Percentiles rank a stretch among this genome's conserved stretches.
Conservation (phyloP, 2,888 invertebrate species). For the Papilio elwesi region DNA sequence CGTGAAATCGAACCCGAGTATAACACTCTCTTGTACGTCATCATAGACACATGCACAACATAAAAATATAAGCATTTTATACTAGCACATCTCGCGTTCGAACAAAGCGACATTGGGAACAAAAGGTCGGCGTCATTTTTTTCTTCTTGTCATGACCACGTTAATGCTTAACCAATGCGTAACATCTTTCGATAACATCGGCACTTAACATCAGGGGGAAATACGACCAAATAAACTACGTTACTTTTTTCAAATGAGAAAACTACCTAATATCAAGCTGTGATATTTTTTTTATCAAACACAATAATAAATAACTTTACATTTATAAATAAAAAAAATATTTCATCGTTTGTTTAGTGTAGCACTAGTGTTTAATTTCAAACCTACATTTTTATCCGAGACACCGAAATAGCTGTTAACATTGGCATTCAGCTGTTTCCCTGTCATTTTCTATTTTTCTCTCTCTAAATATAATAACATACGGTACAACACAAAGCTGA, state of each 20-base stretch:
- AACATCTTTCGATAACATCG: neutral
- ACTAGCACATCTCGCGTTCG: too few relatives aligned
- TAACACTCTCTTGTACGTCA: too few relatives aligned
- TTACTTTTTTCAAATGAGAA: neutral
- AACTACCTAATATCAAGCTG: neutral
- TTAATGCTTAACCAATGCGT: neutral
- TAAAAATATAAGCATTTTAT: too few relatives aligned
- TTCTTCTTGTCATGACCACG: too few relatives aligned
- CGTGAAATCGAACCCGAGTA: too few relatives aligned
- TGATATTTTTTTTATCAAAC: neutral
- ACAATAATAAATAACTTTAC: too few relatives aligned
- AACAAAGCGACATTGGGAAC: too few relatives aligned
- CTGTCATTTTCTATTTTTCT: conserved; percentile 75
- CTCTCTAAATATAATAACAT: conserved; percentile 67
- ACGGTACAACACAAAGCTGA: conserved; percentile 66
- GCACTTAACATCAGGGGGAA: neutral
- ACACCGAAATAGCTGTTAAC: conserved; percentile 72
- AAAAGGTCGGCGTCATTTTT: too few relatives aligned
- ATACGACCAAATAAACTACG: too few relatives aligned
- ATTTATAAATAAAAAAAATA: conserved; percentile 42
- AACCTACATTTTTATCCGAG: conserved; percentile 56
- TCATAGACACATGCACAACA: too few relatives aligned
- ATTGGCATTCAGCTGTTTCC: conserved; percentile 78
- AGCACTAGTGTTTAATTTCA: conserved; percentile 51
- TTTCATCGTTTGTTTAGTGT: conserved; percentile 42